Evolutionary conservation across 1,140 invertebrate genomes (phyloP).

Genomic region (Aphelinus atriplicis): DNA sequence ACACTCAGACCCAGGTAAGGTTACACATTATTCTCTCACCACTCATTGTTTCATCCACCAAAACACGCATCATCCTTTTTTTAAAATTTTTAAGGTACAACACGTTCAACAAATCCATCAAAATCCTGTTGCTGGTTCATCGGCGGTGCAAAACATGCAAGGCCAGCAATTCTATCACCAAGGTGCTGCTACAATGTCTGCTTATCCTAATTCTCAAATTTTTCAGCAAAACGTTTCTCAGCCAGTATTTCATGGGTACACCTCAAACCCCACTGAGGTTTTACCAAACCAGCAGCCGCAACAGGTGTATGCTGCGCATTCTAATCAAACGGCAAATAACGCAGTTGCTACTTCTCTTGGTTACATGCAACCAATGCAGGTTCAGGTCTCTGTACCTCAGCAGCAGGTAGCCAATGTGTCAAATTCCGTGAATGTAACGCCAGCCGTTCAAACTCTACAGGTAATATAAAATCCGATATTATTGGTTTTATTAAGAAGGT

Average conservation of each 20-base stretch:
- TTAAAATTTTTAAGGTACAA: conserved; percentile 38
- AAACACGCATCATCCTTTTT: too few species aligned
- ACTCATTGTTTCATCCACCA: too few species aligned
- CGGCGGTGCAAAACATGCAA: conserved; percentile 52
- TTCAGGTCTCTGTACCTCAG: conserved; percentile 56
- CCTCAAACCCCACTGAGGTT: conserved; percentile 56
- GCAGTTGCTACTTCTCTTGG: conserved; percentile 51
- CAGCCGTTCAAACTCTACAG: conserved; percentile 27
- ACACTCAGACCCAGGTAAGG: conserved; percentile 49
- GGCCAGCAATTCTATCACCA: conserved; percentile 59
- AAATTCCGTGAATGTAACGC: conserved; percentile 47
- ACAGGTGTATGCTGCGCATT: conserved; percentile 54
- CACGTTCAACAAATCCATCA: conserved; percentile 58
- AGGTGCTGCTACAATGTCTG: conserved; percentile 45
- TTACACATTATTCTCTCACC: too few species aligned
- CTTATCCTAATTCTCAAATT: conserved; percentile 48
- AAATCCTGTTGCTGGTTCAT: conserved; percentile 48
- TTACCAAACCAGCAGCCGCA: conserved; percentile 52
- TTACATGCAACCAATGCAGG: conserved; percentile 57
- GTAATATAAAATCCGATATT: conserved; percentile 4
- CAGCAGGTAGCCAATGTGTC: conserved; percentile 51
- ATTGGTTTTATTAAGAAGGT: too few species aligned
- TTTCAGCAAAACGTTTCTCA: conserved; percentile 62
- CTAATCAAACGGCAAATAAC: conserved; percentile 47
- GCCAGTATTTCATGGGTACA: conserved; percentile 58